These are phyloP conservation scores for Nowickia ferox DNA, from an alignment of 2,888 invertebrate species.

Conservation along the genomic window DNA sequence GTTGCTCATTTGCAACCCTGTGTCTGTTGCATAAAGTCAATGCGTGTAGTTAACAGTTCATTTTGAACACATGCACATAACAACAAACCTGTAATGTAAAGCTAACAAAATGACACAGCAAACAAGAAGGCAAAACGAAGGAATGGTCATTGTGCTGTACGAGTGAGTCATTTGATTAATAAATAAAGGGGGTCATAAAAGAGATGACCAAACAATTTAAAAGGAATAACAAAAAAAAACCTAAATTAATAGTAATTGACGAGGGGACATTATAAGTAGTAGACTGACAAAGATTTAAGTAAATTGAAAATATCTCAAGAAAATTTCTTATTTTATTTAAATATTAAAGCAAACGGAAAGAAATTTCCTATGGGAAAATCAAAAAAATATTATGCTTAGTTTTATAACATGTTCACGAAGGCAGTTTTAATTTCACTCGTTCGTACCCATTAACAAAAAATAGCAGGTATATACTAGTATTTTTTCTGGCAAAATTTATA, in stretches of 20 bases:
- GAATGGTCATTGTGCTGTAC: conserved; percentile 24
- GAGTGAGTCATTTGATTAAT: conserved; percentile 52
- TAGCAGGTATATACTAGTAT: not conserved
- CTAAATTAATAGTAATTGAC: conserved; percentile 47
- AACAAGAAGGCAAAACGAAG: not conserved
- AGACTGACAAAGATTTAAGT: not conserved
- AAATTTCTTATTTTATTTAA: not conserved
- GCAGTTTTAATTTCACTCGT: not conserved
- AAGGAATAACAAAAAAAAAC: conserved; percentile 36
- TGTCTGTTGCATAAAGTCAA: not conserved
- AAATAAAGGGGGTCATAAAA: conserved; percentile 52
- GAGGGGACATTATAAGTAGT: not conserved
- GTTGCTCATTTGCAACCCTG: conserved; percentile 1
- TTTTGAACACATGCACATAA: not conserved
- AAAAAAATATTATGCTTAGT: not conserved
- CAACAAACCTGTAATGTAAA: not conserved
- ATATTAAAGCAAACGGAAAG: not conserved
- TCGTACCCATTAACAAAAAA: not conserved
- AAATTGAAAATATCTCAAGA: conserved; percentile 5
- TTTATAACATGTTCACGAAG: not conserved
- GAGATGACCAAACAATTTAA: conserved; percentile 61
- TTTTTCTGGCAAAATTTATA: not conserved
- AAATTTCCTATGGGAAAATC: conserved; percentile 24
- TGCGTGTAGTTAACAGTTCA: conserved; percentile 43
- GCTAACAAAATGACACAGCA: conserved; percentile 7